Conservation (phyloP, 2,888 invertebrate genomes). For the Fissipunctia ypsillon region DNA sequence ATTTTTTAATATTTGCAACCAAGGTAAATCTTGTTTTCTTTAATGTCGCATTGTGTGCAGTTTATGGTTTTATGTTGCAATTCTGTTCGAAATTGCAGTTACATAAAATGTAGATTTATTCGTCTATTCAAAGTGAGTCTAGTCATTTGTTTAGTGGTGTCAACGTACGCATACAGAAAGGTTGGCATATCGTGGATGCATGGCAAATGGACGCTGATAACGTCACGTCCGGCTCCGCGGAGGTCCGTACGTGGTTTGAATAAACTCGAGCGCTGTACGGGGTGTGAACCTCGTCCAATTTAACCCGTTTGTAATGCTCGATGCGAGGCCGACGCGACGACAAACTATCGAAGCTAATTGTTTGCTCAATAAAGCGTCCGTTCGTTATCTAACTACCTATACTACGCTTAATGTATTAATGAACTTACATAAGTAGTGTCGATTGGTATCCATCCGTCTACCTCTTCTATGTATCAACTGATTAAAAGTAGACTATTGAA, state of each 20-base stretch:
- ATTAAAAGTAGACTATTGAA: neutral
- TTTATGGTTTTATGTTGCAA: slow-evolving; percentile 46
- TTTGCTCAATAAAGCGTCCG: slow-evolving; percentile 47
- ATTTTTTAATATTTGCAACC: slow-evolving; percentile 43
- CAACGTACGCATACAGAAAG: slow-evolving; percentile 63
- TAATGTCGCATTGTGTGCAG: slow-evolving; percentile 51
- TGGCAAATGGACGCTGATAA: slow-evolving; percentile 72
- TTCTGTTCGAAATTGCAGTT: slow-evolving; percentile 34
- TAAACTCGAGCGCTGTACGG: slow-evolving; percentile 69
- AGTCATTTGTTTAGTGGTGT: slow-evolving; percentile 64
- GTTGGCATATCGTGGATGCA: slow-evolving; percentile 66
- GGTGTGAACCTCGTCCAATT: slow-evolving; percentile 75
- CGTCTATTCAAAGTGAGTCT: slow-evolving; percentile 50
- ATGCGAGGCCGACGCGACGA: slow-evolving; percentile 44
- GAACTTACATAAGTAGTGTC: slow-evolving; percentile 21
- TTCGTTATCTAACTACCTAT: slow-evolving; percentile 35
- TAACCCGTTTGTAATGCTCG: slow-evolving; percentile 70
- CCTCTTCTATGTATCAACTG: neutral
- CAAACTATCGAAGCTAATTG: slow-evolving; percentile 61
- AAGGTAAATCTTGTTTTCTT: slow-evolving; percentile 60
- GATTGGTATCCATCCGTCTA: neutral
- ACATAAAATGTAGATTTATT: slow-evolving; percentile 58
- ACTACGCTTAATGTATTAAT: slow-evolving; percentile 23
- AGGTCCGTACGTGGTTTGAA: slow-evolving; percentile 85
- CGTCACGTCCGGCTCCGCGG: slow-evolving; percentile 83